phyloP scores from a whole-genome alignment of 2,113 vertebrate genomes.

The Leucopsar rothschildi region DNA sequence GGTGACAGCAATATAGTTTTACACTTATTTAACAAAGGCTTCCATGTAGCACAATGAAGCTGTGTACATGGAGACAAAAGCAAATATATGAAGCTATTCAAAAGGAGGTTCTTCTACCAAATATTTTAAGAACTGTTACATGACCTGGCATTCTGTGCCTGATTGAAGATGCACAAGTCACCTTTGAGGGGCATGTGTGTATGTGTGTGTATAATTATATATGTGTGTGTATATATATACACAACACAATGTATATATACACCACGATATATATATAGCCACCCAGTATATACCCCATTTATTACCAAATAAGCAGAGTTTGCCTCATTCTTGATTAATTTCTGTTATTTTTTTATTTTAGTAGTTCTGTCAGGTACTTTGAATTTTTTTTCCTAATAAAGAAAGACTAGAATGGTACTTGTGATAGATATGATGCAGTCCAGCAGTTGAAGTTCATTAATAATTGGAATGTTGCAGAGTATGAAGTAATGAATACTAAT shows the following conservation, averaged over 20 bases:
- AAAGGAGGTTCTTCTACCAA: not conserved
- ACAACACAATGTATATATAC: too few species aligned
- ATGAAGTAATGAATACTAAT: slow-evolving; percentile 99
- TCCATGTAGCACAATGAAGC: not conserved
- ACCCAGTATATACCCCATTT: not conserved
- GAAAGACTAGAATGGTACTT: slow-evolving; percentile 78
- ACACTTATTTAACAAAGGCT: not conserved
- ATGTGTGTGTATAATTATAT: not conserved
- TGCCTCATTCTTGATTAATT: not conserved
- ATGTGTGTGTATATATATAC: fast-evolving
- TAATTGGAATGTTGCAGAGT: slow-evolving; percentile 99
- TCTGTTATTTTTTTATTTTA: slow-evolving; percentile 17
- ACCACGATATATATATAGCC: too few species aligned
- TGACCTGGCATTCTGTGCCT: not conserved
- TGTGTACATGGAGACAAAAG: not conserved
- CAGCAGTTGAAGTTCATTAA: slow-evolving; percentile 99
- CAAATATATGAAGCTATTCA: not conserved
- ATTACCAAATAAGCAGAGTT: not conserved
- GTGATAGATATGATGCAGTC: slow-evolving; percentile 91
- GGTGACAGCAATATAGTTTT: not conserved
- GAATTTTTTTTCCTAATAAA: slow-evolving; percentile 81
- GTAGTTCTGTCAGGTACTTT: not conserved
- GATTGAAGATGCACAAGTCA: not conserved
- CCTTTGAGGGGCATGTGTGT: not conserved
- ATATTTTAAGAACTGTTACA: not conserved